Percentiles rank a stretch among this genome's conserved stretches.
These are phyloP conservation scores for Neodontobutis hainanensis DNA, from an alignment of 2,113 vertebrate species.

Conservation along the genomic window DNA sequence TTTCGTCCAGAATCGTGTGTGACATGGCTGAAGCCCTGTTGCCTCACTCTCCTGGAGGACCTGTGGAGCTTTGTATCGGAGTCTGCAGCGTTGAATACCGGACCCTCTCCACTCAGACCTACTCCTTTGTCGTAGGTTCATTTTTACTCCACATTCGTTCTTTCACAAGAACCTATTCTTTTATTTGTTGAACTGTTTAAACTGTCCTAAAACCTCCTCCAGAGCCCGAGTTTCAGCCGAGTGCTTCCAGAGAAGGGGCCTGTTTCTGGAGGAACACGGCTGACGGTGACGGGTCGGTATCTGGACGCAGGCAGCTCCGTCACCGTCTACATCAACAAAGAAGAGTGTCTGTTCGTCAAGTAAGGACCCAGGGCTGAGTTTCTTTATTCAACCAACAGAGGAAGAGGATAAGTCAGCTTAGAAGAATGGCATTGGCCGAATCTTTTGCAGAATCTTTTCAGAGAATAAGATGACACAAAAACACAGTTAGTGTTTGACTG, in stretches of 20 bases:
- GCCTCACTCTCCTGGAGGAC: conserved; percentile 82
- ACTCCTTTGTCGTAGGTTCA: conserved; percentile 86
- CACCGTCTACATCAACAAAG: conserved; percentile 80
- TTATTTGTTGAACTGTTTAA: conserved; percentile 62
- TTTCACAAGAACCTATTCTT: background rate
- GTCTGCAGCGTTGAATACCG: conserved; percentile 87
- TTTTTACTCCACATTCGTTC: background rate
- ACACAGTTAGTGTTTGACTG: too few species aligned
- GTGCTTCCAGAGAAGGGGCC: conserved; percentile 84
- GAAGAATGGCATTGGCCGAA: too few species aligned
- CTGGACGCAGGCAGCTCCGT: conserved; percentile 87
- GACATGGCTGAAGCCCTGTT: conserved; percentile 90
- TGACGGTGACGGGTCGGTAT: conserved; percentile 82
- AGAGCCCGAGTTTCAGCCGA: conserved; percentile 81
- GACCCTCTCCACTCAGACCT: conserved; percentile 83
- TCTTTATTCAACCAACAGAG: too few species aligned
- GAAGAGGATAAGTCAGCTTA: too few species aligned
- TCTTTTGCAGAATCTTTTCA: too few species aligned
- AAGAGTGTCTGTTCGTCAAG: conserved; percentile 87
- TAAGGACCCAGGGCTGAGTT: conserved; percentile 42
- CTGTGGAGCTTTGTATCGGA: conserved; percentile 87
- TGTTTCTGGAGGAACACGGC: conserved; percentile 84
- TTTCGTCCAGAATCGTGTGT: conserved; percentile 84
- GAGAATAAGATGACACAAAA: too few species aligned
- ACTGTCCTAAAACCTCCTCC: conserved; percentile 3